Evolutionary conservation across 2,113 vertebrate species (phyloP), one percentile per base, ranked within the genome.

Genomic region (Epinephelus moara): DNA sequence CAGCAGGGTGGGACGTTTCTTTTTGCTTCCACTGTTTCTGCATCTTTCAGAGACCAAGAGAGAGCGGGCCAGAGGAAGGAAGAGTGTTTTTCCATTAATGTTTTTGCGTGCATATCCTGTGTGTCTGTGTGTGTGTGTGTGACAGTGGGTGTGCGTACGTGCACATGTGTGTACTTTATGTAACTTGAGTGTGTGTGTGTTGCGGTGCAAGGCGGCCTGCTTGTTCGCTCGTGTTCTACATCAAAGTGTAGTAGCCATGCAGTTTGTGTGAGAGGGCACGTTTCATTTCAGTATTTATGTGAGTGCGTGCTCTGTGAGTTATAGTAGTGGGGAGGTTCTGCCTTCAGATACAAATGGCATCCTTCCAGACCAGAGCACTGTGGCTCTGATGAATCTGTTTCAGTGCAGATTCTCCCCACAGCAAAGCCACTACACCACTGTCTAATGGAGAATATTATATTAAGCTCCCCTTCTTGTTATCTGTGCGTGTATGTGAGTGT

Each of bases 311-410:
- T 53, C 70, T 40, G 33, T 87, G 86, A 88, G 81, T 85, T 87
- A 64, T 52, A 57, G 68, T 27, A n/a, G 70, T 6, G 52, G 70
- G 63, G 62, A 75, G 76, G 62, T 40, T 87, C 85, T 87, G 74
- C 84, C 79, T 77, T 88, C 80, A 84, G 89, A 89, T 78, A 85
- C 80, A 78, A 82, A 87, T 82, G 90, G 88, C 85, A 85, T 85
- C 86, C 82, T 61, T 88, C 88, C 89, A 87, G 84, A 78, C 71
- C 33, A 47, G 40, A 77, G 81, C 85, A 49, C 76, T 61, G 75
- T 37, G 23, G 75, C 67, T 69, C 81, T 83, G 89, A 91, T 89
- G 82, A 79, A 91, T 89, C 80, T 78, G 78, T 85, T 86, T 88
- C 75, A 86, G 86, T 81, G 80, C 72, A 84, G 82, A 85, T 85